Evolutionary conservation across 2,797 vertebrate species (phyloP).

Genomic region (Paguma larvata): DNA sequence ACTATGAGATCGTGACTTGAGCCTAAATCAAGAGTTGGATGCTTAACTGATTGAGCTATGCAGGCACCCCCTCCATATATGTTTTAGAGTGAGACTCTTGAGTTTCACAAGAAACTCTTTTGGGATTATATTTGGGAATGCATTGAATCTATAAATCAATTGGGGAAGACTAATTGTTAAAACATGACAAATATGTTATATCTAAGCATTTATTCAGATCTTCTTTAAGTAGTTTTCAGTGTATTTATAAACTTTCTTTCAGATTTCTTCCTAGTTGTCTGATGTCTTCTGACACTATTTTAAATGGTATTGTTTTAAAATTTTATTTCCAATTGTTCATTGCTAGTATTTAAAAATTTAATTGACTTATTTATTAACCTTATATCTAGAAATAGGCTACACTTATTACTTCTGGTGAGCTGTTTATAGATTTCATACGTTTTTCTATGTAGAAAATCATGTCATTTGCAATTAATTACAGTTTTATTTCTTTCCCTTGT

Average conservation of each 20-base stretch:
- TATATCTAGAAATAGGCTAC: not conserved
- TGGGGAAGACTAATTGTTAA: not conserved
- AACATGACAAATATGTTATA: not conserved
- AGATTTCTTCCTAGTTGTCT: conserved; percentile 12
- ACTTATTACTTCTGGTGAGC: not conserved
- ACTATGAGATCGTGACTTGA: too few species aligned
- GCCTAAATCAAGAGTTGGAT: too few species aligned
- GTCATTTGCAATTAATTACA: not conserved
- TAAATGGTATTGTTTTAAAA: not conserved
- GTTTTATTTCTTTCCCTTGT: not conserved
- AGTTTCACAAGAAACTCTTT: not conserved
- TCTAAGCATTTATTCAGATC: not conserved
- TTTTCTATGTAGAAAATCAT: not conserved
- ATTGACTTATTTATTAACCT: not conserved
- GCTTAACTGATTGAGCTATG: too few species aligned
- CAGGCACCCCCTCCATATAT: not conserved
- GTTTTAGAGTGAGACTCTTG: not conserved
- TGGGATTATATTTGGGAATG: not conserved
- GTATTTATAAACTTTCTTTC: not conserved
- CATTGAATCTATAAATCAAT: not conserved
- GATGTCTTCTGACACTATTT: not conserved
- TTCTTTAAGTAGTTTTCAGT: not conserved
- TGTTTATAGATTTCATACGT: not conserved
- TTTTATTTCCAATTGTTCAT: conserved; percentile 28
- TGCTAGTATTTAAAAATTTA: not conserved